A percentile compares a stretch with the other conserved stretches of the same genome.
Evolutionary conservation across 1,140 invertebrate species (phyloP).

Genomic region (Leptopilina boulardi): DNA sequence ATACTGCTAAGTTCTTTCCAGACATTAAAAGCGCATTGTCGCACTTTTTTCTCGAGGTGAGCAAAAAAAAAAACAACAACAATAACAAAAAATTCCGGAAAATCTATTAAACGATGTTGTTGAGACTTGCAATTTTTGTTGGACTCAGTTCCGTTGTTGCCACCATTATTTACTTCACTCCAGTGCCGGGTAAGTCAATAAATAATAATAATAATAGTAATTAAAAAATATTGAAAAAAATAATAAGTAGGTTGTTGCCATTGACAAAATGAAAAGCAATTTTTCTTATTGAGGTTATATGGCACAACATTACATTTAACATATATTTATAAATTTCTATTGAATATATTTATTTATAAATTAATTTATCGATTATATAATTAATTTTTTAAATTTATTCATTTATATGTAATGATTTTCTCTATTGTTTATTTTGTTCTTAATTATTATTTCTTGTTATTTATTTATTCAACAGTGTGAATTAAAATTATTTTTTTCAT

Average conservation of each 20-base stretch:
- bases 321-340: too few relatives aligned
- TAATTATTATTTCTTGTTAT: too few relatives aligned
- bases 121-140: constrained; percentile 69
- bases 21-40: constrained; percentile 39
- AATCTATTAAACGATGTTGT: constrained; percentile 58
- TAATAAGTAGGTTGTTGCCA: too few relatives aligned
- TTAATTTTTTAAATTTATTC: not conserved
- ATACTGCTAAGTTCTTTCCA: constrained; percentile 60
- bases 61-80: not conserved
- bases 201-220: not conserved
- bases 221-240: too few relatives aligned
- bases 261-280: not conserved
- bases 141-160: constrained; percentile 77
- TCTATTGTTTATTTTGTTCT: too few relatives aligned
- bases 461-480: too few relatives aligned
- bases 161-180: constrained; percentile 81
- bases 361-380: not conserved
- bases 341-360: too few relatives aligned
- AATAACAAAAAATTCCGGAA: not conserved
- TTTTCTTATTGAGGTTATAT: not conserved
- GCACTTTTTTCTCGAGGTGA: not conserved
- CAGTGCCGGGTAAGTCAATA: constrained; percentile 78
- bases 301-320: not conserved
- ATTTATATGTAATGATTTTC: too few relatives aligned
- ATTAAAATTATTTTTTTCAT: too few relatives aligned